Evolutionary conservation across 2,888 invertebrate genomes (phyloP), one percentile per base, ranked within the genome.

Genomic region (Dermolepida albohirtum): DNA sequence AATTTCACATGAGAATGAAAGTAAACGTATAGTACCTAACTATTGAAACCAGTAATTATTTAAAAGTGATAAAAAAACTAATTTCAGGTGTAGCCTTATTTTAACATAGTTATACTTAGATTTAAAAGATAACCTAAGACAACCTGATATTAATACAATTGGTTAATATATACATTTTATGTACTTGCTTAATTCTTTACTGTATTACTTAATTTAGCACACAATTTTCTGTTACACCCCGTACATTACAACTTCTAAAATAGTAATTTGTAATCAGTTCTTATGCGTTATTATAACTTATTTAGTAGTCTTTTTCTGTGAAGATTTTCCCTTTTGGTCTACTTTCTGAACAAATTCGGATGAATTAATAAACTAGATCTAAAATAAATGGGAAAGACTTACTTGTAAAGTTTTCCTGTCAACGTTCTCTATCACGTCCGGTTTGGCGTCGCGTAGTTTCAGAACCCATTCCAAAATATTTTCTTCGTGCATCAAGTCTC

Each of bases 401-500:
- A 83, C 83, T 83, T 95, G 94, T 70, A 96, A 85, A 27, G 95
- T 95, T 83, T 94, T 94, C 71, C 95, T 89, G 80, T 96, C 96
- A 34, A 96, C 96, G 76, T 87, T 94, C 84, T 96, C 96, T 78
- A 96, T 96, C 34, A 95, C 90, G 84, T 96, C 95, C 14, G 94
- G 94, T 62, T 91, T 90, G 2, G 94, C 90, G 74, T 92, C 93
- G 74, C 94, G 92, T 63, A 95, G 87, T 16, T 93, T 91, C 68
- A 95, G 84, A n/a, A 96, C 90, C 95, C 95, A 96, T 72, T 94
- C 92, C 50, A 95, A 85, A 75, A 96, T 94, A 71, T 90, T 91
- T 77, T 96, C 95, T 84, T 96, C 95, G 75, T 95, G 94, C 92
- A 94, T 94, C 77, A 96, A 85, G 82, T 96, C 95, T 62, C 95